Percentiles rank a stretch among this genome's conserved stretches.
phyloP scores from a whole-genome alignment of 2,888 invertebrate species.

The Platynereis dumerilii region DNA sequence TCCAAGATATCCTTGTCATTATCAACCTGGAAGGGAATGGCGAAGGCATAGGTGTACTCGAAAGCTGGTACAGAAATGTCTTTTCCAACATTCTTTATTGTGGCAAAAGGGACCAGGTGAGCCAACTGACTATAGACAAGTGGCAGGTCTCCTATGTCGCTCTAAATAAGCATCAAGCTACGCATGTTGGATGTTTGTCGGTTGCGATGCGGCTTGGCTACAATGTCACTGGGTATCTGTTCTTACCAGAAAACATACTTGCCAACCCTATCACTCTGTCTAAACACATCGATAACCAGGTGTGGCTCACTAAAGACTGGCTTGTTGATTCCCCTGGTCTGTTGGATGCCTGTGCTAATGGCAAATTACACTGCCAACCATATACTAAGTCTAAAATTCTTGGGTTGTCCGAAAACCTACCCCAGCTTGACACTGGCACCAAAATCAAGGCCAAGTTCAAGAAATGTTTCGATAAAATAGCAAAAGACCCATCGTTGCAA shows the following conservation, averaged over 20 bases:
- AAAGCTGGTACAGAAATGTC: constrained; percentile 28
- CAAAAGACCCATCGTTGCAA: constrained; percentile 19
- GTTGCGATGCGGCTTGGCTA: constrained; percentile 34
- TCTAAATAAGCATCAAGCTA: constrained; percentile 5
- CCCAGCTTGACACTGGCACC: constrained; percentile 16
- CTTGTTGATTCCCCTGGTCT: constrained; percentile 22
- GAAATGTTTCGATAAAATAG: constrained; percentile 29
- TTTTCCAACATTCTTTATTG: constrained; percentile 37
- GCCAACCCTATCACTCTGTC: constrained; percentile 14
- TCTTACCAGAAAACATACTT: constrained; percentile 31
- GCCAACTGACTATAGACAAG: constrained; percentile 13
- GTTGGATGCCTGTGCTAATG: constrained; percentile 19
- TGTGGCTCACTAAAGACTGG: constrained; percentile 29
- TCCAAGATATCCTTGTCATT: constrained; percentile 27
- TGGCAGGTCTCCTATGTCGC: constrained; percentile 34
- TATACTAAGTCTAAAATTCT: constrained; percentile 19
- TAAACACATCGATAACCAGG: constrained; percentile 9
- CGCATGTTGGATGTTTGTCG: constrained; percentile 28
- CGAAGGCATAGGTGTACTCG: constrained; percentile 24
- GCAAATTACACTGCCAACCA: constrained; percentile 23
- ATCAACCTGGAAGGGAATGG: constrained; percentile 19
- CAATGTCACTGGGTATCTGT: constrained; percentile 35
- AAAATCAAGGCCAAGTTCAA: constrained; percentile 23
- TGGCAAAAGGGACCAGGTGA: constrained; percentile 9
- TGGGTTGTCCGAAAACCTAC: constrained; percentile 11